phyloP scores from a whole-genome alignment of 2,888 invertebrate species.

The Empis stercorea region DNA sequence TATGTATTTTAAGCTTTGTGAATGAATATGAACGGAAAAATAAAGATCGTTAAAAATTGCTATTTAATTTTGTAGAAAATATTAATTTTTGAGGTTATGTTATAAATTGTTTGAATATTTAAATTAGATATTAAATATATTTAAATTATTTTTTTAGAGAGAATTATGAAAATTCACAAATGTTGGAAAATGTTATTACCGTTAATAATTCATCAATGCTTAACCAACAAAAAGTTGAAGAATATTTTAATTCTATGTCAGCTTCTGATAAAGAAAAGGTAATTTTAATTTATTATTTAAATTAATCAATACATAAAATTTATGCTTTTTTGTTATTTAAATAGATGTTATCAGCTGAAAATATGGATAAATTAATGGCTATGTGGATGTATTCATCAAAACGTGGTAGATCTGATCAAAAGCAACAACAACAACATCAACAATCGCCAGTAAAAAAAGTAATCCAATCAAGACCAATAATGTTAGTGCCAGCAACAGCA shows the following conservation, averaged over 20 bases:
- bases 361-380: conserved; percentile 26
- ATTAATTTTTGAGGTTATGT: too few species aligned
- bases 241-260: conserved; percentile 32
- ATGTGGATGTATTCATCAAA: conserved; percentile 30
- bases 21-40: too few species aligned
- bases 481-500: conserved; percentile 30
- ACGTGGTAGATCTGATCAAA: conserved; percentile 14
- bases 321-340: not conserved
- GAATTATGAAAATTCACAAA: conserved; percentile 3
- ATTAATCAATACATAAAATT: too few species aligned
- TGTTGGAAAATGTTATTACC: conserved; percentile 12
- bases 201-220: conserved; percentile 14
- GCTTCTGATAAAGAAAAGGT: conserved; percentile 26
- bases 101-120: too few species aligned
- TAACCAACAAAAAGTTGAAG: conserved; percentile 30
- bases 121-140: too few species aligned
- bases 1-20: too few species aligned
- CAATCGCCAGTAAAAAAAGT: conserved; percentile 16
- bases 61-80: too few species aligned
- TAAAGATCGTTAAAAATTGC: too few species aligned
- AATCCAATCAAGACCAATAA: conserved; percentile 22
- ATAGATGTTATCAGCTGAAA: conserved; percentile 15
- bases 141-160: too few species aligned
- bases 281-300: conserved; percentile 3
- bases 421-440: conserved; percentile 3